Conservation (phyloP, 2,797 vertebrate genomes). For the Acridotheres tristis region DNA sequence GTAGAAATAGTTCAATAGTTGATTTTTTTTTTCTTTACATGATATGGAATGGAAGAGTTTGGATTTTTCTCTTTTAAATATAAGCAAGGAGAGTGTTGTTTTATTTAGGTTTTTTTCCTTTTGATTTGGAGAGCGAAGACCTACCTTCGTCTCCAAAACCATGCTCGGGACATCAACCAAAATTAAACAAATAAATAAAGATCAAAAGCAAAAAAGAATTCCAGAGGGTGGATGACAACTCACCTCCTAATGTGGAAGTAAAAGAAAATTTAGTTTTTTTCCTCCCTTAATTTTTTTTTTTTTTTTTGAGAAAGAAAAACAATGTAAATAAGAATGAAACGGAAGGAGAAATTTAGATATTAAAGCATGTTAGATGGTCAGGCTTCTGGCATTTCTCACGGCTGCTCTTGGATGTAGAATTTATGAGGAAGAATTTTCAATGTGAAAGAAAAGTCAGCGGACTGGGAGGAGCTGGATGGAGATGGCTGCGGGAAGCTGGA, state of each 20-base stretch:
- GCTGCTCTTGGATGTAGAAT: slow-evolving; percentile 28
- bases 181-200: slow-evolving; percentile 63
- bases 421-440: slow-evolving; percentile 48
- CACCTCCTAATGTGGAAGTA: slow-evolving; percentile 75
- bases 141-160: slow-evolving; percentile 64
- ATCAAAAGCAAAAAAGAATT: slow-evolving; percentile 64
- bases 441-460: slow-evolving; percentile 19
- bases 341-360: slow-evolving; percentile 30
- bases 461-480: slow-evolving; percentile 48
- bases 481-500: slow-evolving; percentile 30
- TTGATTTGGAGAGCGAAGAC: slow-evolving; percentile 45
- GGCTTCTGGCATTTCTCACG: slow-evolving; percentile 44
- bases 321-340: slow-evolving; percentile 69
- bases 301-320: slow-evolving; percentile 66
- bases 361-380: slow-evolving; percentile 38
- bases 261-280: slow-evolving; percentile 64
- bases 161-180: slow-evolving; percentile 58
- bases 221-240: slow-evolving; percentile 72
- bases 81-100: slow-evolving; percentile 26
- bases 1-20: slow-evolving; percentile 21
- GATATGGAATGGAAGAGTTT: slow-evolving; percentile 66
- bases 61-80: not conserved
- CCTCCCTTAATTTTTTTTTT: not conserved
- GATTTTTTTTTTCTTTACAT: slow-evolving; percentile 22
- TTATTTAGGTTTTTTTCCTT: not conserved